Base-by-base conservation (phyloP, 2,888 invertebrate genomes). In the Seira musarum region DNA sequence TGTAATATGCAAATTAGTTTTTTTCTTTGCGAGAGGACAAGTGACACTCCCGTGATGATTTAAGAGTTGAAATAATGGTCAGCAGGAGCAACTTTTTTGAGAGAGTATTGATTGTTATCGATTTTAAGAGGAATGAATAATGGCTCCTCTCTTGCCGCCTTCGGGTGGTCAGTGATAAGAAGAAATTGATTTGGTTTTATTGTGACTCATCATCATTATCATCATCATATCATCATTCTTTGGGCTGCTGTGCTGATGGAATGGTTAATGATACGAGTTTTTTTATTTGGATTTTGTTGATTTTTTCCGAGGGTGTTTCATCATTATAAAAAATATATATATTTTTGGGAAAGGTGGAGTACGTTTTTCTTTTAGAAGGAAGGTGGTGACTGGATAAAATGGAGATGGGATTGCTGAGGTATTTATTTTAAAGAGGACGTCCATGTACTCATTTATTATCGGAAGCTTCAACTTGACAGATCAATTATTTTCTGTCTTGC, bases 401-500 rank as follows among this genome's bases (percentile, higher is more conserved):
- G 46, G 67, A 46, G 24, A 63, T 63, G 63, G n/a, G n/a, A 63
- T 63, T 6, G 24, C 10, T 24, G 15, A 24, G 21, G 63, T 63
- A 22, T 63, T 63, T 19, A 63, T 6, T 63, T 63, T 21, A 63
- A 19, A 63, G 21, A n/a, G 10, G 8, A 24, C 6, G 35, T 19
- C 17, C 66, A n/a, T n/a, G n/a, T n/a, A n/a, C n/a, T 76, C 69
- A 76, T 69, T 76, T 64, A 76, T 76, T 76, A 64, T 64, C 63
- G 46, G 17, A 30, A 5, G n/a, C 21, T 19, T 60, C 35, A 22
- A 46, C 63, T 70, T 82, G 81, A 82, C 81, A 74, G 81, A 82
- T 82, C 81, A 82, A 82, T 82, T 82, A 82, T 82, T 82, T 82
- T 82, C 73, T 78, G 74, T 82, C 78, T 65, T 77, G 70, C 77